These are phyloP conservation scores for Heliconius melpomene DNA, from an alignment of 1,140 invertebrate species.

Conservation along the genomic window DNA sequence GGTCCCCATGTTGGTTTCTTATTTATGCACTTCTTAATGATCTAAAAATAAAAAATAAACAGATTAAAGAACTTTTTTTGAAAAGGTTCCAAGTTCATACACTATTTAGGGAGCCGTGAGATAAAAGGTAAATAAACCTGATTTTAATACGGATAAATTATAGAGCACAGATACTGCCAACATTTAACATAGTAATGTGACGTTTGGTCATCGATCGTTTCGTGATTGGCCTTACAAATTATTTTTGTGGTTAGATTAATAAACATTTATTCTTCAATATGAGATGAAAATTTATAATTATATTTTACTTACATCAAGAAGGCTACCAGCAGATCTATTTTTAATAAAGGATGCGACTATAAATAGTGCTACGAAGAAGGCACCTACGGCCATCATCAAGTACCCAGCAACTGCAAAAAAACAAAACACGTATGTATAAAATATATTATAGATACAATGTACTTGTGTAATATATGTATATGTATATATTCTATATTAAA, in stretches of 20 bases:
- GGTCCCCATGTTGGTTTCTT: conserved; percentile 84
- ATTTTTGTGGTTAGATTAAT: too few species aligned
- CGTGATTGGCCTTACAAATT: too few species aligned
- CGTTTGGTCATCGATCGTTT: too few species aligned
- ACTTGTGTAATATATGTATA: too few species aligned
- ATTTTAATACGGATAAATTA: too few species aligned
- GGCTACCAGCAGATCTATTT: conserved; percentile 46
- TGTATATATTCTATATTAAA: too few species aligned
- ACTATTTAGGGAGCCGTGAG: too few species aligned
- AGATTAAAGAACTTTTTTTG: neutral
- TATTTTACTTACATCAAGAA: conserved; percentile 42
- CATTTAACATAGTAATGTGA: too few species aligned
- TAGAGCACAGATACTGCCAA: too few species aligned
- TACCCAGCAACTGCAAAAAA: conserved; percentile 60
- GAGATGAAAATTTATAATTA: too few species aligned
- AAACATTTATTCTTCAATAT: too few species aligned
- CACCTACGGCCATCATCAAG: conserved; percentile 53
- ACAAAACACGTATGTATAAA: conserved; percentile 1
- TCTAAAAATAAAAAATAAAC: conserved; percentile 63
- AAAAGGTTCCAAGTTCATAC: neutral
- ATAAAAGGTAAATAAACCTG: too few species aligned
- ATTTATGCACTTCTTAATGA: conserved; percentile 74
- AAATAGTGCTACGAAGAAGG: conserved; percentile 55
- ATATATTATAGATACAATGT: neutral
- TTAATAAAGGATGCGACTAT: conserved; percentile 48